Base-by-base conservation (phyloP, 2,888 invertebrate genomes). In the Eledone cirrhosa region DNA sequence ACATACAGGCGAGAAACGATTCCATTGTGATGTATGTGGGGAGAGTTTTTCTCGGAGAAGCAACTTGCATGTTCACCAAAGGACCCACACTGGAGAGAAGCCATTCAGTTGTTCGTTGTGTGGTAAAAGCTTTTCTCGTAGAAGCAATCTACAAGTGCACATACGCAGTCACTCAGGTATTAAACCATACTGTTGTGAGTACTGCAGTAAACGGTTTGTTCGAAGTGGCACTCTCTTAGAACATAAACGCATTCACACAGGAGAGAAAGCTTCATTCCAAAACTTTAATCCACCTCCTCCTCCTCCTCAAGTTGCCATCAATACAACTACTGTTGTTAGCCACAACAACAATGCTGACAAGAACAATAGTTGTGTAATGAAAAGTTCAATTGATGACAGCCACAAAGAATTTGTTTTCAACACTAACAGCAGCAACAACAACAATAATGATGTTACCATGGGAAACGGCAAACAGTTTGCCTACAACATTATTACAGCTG, bases 11-110 rank as follows among this genome's bases (percentile, higher is more conserved):
- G 33, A 72, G 22, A 33, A 72, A 33, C 72, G n/a, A 24, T 72
- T 41, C 14, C 31, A 22, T 13, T 72, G 72, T 7, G 33, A 33
- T 72, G 72, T 41, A n/a, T 72, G 72, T 11, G 72, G 72, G n/a
- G 72, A 72, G 72, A 72, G 41, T 22, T 72, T 72, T 24, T 72
- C 72, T n/a, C 72, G 72, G 1, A 31, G 72, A 24, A 72, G 72
- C 41, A 72, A 72, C 41, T 31, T 72, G 31, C 72, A 33, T n/a
- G 72, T 72, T 31, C 72, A 72, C 1, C 33, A 72, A 27, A 72
- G 72, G 19, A 72, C 72, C 41, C 72, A 72, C 24, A 72, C 33
- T 0, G 72, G 72, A 33, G 72, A 33, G 31, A 72, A 72, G 22
- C 72, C 72, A 11, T 72, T 72, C 72, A 33, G n/a, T 13, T 72